Conservation (phyloP, 30 jellyfish, hydroid and myxozoan species). For the Pseudorhiza aurosa region DNA sequence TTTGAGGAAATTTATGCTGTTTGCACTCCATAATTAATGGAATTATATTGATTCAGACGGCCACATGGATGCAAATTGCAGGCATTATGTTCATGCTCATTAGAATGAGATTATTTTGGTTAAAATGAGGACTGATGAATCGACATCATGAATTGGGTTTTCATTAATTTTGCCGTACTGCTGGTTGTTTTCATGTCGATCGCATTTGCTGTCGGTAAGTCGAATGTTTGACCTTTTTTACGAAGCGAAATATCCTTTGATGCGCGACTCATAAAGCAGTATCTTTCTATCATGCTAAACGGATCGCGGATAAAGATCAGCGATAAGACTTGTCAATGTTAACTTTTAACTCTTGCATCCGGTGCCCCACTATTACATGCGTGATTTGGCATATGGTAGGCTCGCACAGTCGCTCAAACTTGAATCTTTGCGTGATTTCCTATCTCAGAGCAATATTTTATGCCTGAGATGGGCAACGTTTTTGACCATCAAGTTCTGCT, state of each 20-base stretch:
- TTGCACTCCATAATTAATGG: background rate
- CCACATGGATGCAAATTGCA: too few relatives aligned
- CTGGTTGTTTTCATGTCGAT: background rate
- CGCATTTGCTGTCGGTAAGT: background rate
- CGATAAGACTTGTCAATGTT: background rate
- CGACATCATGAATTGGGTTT: too few relatives aligned
- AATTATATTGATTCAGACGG: background rate
- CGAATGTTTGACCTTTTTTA: background rate
- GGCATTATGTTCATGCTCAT: too few relatives aligned
- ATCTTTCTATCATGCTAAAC: background rate
- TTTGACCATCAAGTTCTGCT: background rate
- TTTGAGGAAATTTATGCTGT: constrained; percentile 1
- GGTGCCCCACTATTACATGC: background rate
- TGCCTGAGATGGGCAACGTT: background rate
- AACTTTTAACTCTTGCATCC: background rate
- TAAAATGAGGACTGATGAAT: too few relatives aligned
- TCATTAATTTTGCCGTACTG: background rate
- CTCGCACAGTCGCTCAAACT: background rate
- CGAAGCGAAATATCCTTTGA: background rate
- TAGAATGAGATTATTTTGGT: too few relatives aligned
- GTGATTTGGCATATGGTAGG: background rate
- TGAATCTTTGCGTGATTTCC: constrained; percentile 12
- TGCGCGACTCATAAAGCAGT: background rate
- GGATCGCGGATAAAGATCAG: constrained; percentile 7
- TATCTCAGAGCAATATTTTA: background rate